A percentile compares a stretch with the other conserved stretches of the same genome.
Evolutionary conservation across 2,888 invertebrate species (phyloP).

Genomic region (Tanypteryx hageni): DNA sequence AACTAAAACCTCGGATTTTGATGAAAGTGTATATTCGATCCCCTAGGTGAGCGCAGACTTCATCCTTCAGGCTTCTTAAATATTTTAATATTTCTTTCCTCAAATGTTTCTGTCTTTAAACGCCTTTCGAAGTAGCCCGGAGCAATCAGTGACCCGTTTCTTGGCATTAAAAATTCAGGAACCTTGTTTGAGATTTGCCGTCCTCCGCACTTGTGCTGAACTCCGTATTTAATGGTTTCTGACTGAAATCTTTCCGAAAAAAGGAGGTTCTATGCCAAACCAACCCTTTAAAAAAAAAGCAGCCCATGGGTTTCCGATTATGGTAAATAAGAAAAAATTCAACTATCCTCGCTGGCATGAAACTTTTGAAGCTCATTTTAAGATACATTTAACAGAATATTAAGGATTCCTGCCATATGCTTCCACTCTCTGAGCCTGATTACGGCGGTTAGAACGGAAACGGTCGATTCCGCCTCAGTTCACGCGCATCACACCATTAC

Average conservation of each 20-base stretch:
- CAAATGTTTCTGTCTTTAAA: not conserved
- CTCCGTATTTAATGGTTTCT: not conserved
- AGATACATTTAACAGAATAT: too few species aligned
- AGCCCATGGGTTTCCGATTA: too few species aligned
- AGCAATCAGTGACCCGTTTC: constrained; percentile 24
- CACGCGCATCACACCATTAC: not conserved
- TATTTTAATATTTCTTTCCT: not conserved
- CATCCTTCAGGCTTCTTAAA: not conserved
- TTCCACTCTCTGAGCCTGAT: not conserved
- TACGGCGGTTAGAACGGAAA: not conserved
- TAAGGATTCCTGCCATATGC: not conserved
- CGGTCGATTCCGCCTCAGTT: not conserved
- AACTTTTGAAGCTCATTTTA: too few species aligned
- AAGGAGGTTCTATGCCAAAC: too few species aligned
- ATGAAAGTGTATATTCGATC: too few species aligned
- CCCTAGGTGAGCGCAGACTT: not conserved
- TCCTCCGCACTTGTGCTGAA: not conserved
- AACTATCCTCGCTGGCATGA: too few species aligned
- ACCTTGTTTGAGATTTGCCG: not conserved
- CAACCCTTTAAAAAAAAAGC: too few species aligned
- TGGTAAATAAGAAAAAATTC: too few species aligned
- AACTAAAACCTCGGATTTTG: too few species aligned
- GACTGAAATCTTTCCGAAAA: too few species aligned
- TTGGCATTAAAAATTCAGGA: not conserved
- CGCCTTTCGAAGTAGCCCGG: not conserved